Percentiles rank a stretch among this genome's conserved stretches.
phyloP scores from a whole-genome alignment of 2,797 vertebrate genomes.

The Prunella strophiata region DNA sequence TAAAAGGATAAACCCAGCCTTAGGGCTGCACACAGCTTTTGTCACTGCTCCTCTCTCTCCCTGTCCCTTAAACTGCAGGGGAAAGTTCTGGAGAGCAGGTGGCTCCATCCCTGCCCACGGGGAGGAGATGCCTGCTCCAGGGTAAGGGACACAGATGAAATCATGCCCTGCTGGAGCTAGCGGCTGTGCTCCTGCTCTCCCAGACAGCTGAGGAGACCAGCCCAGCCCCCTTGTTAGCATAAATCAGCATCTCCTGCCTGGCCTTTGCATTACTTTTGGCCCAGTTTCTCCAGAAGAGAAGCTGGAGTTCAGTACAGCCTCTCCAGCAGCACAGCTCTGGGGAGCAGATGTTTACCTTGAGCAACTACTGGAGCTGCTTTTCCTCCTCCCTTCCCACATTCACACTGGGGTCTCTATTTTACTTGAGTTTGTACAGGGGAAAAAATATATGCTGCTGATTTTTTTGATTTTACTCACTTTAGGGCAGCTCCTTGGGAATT shows the following conservation, averaged over 20 bases:
- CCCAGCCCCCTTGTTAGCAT: neutral
- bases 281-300: neutral
- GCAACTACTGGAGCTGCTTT: neutral
- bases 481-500: neutral
- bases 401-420: fast-evolving
- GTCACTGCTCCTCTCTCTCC: fast-evolving
- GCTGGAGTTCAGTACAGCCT: fast-evolving
- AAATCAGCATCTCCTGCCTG: neutral
- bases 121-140: fast-evolving
- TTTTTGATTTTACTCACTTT: neutral
- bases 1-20: neutral
- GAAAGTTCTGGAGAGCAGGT: neutral
- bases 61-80: fast-evolving
- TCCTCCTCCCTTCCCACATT: neutral
- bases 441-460: fast-evolving
- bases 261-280: fast-evolving
- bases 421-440: neutral
- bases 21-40: fast-evolving
- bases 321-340: neutral
- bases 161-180: neutral
- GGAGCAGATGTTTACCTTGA: neutral
- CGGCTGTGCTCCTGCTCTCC: neutral
- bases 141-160: neutral
- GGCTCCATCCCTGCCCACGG: fast-evolving
- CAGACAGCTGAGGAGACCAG: neutral